These are phyloP conservation scores for Pristionchus japonicus DNA, from an alignment of 2,888 invertebrate species.

Conservation along the genomic window DNA sequence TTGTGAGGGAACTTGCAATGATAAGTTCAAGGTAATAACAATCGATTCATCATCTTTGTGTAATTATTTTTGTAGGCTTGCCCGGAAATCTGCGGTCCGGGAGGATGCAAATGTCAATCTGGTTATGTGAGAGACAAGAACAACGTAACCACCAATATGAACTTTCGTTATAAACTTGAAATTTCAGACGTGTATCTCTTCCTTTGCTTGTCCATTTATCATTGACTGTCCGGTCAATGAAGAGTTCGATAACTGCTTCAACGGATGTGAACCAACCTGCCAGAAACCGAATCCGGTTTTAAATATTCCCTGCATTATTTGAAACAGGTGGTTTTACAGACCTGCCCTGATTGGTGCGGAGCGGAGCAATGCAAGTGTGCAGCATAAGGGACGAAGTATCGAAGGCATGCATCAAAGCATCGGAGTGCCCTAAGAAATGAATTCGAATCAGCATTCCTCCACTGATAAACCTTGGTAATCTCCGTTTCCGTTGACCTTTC, in stretches of 20 bases:
- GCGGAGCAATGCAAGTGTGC: not conserved
- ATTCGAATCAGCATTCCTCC: not conserved
- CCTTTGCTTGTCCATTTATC: not conserved
- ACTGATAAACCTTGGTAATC: not conserved
- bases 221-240: not conserved
- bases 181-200: not conserved
- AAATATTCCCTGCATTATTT: no score
- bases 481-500: constrained; percentile 3
- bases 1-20: not conserved
- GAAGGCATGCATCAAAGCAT: not conserved
- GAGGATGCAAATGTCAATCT: not conserved
- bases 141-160: not conserved
- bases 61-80: not conserved
- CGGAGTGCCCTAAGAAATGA: not conserved
- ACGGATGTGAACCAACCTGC: not conserved
- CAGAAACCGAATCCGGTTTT: not conserved
- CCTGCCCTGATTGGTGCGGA: not conserved
- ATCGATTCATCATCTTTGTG: not conserved
- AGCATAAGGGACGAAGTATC: not conserved
- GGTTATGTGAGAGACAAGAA: not conserved
- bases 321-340: not conserved
- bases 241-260: not conserved
- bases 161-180: not conserved
- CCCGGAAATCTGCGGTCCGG: not conserved
- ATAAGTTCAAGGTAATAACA: not conserved